These are phyloP conservation scores for Leptatherina wallacei DNA, from an alignment of 2,797 vertebrate species.

Conservation along the genomic window DNA sequence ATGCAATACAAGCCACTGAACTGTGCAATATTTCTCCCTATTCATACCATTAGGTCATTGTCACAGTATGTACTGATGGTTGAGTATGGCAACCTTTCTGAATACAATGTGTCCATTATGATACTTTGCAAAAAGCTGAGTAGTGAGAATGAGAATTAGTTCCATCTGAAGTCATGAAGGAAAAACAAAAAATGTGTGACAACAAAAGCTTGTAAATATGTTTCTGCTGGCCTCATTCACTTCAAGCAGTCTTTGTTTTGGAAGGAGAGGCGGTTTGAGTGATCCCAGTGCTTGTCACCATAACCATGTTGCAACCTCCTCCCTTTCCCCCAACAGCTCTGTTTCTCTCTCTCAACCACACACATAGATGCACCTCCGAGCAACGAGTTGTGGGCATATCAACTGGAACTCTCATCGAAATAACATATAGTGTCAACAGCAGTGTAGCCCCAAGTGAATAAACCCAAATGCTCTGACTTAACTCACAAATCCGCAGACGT, in stretches of 20 bases:
- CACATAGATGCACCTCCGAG: slow-evolving; percentile 51
- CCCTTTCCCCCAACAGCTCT: slow-evolving; percentile 35
- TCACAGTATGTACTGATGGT: slow-evolving; percentile 69
- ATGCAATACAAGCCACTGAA: slow-evolving; percentile 65
- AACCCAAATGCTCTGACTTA: slow-evolving; percentile 56
- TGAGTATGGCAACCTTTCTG: slow-evolving; percentile 59
- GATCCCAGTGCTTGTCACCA: slow-evolving; percentile 62
- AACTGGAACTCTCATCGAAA: slow-evolving; percentile 82
- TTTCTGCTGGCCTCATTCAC: slow-evolving; percentile 44
- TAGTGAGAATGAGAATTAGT: slow-evolving; percentile 45
- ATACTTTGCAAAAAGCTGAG: slow-evolving; percentile 20
- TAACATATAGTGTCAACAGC: slow-evolving; percentile 81
- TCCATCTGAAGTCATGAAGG: slow-evolving; percentile 35
- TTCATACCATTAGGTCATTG: slow-evolving; percentile 78
- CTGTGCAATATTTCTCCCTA: slow-evolving; percentile 69
- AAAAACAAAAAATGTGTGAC: slow-evolving; percentile 28
- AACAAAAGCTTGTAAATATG: slow-evolving; percentile 34
- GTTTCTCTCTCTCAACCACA: slow-evolving; percentile 27
- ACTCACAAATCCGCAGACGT: slow-evolving; percentile 53
- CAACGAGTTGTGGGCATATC: slow-evolving; percentile 70
- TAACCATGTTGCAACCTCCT: slow-evolving; percentile 66
- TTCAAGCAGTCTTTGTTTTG: slow-evolving; percentile 73
- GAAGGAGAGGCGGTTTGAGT: slow-evolving; percentile 63
- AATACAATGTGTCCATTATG: slow-evolving; percentile 67
- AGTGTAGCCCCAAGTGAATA: slow-evolving; percentile 69